Evolutionary conservation across 2,888 invertebrate genomes (phyloP).

Genomic region (Drosophila pseudotalamancana): DNA sequence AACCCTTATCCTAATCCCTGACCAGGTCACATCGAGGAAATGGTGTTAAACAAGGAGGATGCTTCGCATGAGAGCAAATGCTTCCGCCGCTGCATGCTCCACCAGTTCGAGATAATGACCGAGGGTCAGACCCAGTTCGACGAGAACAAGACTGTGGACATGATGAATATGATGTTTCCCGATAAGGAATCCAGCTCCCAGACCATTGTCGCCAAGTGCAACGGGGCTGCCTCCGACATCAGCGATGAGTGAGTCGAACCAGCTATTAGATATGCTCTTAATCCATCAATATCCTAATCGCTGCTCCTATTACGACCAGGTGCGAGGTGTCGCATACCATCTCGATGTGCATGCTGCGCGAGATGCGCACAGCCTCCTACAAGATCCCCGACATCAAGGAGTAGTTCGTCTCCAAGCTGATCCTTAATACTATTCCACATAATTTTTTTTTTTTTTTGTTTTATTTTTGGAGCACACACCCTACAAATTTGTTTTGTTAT

Average conservation of each 20-base stretch:
- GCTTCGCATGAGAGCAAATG: slow-evolving; percentile 77
- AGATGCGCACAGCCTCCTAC: slow-evolving; percentile 53
- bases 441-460: slow-evolving; percentile 14
- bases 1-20: neutral
- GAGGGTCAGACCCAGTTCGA: slow-evolving; percentile 35
- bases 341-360: slow-evolving; percentile 68
- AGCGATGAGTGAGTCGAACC: slow-evolving; percentile 65
- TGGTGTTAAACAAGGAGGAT: slow-evolving; percentile 67
- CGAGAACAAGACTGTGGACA: slow-evolving; percentile 51
- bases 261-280: neutral
- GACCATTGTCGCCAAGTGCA: slow-evolving; percentile 54
- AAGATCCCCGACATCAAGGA: slow-evolving; percentile 68
- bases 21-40: slow-evolving; percentile 66
- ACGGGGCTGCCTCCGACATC: slow-evolving; percentile 33
- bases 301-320: slow-evolving; percentile 24
- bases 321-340: slow-evolving; percentile 73
- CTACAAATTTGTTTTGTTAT: neutral
- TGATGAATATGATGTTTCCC: slow-evolving; percentile 67
- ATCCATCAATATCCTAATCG: neutral
- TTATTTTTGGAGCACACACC: slow-evolving; percentile 4
- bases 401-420: slow-evolving; percentile 17
- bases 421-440: neutral
- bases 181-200: slow-evolving; percentile 46
- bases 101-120: slow-evolving; percentile 75
- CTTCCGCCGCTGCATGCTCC: slow-evolving; percentile 79